Evolutionary conservation across 2,113 vertebrate genomes (phyloP), one percentile per base, ranked within the genome.

Genomic region (Phoenicopterus ruber): DNA sequence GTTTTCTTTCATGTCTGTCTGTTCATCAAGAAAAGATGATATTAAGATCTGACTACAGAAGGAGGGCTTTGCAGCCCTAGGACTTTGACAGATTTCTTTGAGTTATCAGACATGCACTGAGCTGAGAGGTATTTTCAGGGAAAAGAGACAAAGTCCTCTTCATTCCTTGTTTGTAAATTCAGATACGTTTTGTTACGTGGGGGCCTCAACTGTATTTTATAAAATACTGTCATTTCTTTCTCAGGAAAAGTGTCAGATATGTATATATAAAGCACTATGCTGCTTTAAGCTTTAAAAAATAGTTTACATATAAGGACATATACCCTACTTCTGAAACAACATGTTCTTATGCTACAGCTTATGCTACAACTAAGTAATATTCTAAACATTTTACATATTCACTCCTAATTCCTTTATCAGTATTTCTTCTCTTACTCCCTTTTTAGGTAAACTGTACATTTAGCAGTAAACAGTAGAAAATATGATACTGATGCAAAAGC

Each of bases 401-500:
- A 24, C 13, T 97, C 28, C 22, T 86, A 92, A 82, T 96, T 94
- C 44, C 50, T 92, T 67, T 94, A 61, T 86, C 58, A 40, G 24
- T 93, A 69, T 84, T 93, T 79, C 8, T 31, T n/a, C 52, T 91
- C 70, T 83, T 44, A 78, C 9, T 88, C 7, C 31, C 6, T 90
- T 65, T 96, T 96, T 96, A 96, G 79, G 61, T 97, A 95, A 97
- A 97, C 42, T 96, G n/a, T 83, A 97, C 92, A 97, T 97, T 97
- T 96, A 97, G 85, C 73, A 97, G 89, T 96, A 98, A 98, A 96
- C 79, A 97, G 82, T 91, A 97, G 93, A 98, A 98, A 98, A 97
- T 96, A 96, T 79, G 70, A 96, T 95, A 71, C 62, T 82, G 59
- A 93, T 95, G 86, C 59, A 86, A 95, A 96, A 96, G 61, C 55